These are phyloP conservation scores for Babylonia areolata DNA, from an alignment of 1,140 invertebrate genomes.

Conservation along the genomic window DNA sequence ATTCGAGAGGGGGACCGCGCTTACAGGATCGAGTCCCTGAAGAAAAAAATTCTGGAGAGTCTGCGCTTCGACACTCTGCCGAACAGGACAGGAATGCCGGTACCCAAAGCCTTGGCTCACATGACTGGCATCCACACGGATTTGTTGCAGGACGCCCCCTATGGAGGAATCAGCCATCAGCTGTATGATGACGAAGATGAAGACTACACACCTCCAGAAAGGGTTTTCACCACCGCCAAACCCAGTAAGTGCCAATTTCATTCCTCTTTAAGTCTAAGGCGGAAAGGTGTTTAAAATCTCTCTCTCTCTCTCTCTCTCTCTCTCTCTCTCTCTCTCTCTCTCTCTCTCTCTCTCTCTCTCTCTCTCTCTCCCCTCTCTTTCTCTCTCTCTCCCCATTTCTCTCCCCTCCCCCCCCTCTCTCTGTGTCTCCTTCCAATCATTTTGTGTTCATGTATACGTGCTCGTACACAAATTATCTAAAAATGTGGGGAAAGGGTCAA, in stretches of 20 bases:
- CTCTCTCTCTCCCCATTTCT: neutral
- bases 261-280: neutral
- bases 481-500: too few relatives aligned
- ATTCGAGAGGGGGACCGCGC: conserved; percentile 13
- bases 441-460: too few relatives aligned
- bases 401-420: neutral
- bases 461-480: too few relatives aligned
- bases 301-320: conserved; percentile 20
- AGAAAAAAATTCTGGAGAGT: conserved; percentile 25
- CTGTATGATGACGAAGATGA: conserved; percentile 27
- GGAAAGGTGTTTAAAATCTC: neutral
- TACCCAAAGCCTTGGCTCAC: conserved; percentile 34
- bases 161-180: neutral
- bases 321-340: conserved; percentile 21
- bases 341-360: conserved; percentile 5
- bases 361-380: conserved; percentile 13
- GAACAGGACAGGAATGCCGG: conserved; percentile 22
- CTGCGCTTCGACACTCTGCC: conserved; percentile 23
- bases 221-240: conserved; percentile 32
- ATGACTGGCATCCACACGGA: neutral
- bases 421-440: neutral
- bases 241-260: conserved; percentile 16
- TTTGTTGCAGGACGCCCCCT: conserved; percentile 19
- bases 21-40: conserved; percentile 26
- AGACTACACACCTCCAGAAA: conserved; percentile 26